phyloP scores from a whole-genome alignment of 1,140 invertebrate species.

The Drosophila sechellia region DNA sequence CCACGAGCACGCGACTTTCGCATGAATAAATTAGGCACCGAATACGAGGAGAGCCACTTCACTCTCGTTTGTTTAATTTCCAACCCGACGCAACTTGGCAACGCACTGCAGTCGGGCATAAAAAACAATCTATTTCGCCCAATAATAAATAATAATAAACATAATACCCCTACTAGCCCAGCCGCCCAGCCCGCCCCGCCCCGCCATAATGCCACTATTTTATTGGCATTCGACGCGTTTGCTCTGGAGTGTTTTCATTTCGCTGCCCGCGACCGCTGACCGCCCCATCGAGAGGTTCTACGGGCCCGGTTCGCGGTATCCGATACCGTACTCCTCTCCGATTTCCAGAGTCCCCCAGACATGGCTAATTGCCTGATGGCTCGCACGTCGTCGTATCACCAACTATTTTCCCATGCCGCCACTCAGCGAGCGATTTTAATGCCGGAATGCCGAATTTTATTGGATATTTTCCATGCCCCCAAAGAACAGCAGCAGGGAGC shows the following conservation, averaged over 20 bases:
- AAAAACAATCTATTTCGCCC: slow-evolving; percentile 59
- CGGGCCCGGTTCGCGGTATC: slow-evolving; percentile 14
- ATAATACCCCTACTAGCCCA: slow-evolving; percentile 30
- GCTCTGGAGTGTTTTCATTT: slow-evolving; percentile 27
- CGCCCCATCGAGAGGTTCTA: slow-evolving; percentile 31
- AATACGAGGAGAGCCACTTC: slow-evolving; percentile 40
- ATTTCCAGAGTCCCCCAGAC: slow-evolving; percentile 38
- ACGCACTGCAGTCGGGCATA: slow-evolving; percentile 30
- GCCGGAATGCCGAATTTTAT: slow-evolving; percentile 34
- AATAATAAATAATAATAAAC: slow-evolving; percentile 80
- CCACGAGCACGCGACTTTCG: slow-evolving; percentile 62
- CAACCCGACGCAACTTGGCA: slow-evolving; percentile 47
- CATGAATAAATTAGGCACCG: slow-evolving; percentile 66
- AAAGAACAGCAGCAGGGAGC: not conserved
- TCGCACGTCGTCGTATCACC: slow-evolving; percentile 47
- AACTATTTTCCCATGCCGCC: slow-evolving; percentile 21
- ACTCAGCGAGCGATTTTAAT: slow-evolving; percentile 19
- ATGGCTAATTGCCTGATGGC: slow-evolving; percentile 61
- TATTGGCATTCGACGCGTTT: slow-evolving; percentile 61
- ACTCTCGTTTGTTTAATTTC: slow-evolving; percentile 32
- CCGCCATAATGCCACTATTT: slow-evolving; percentile 41
- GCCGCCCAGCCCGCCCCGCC: not conserved
- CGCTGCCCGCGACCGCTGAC: slow-evolving; percentile 44
- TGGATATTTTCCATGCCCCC: slow-evolving; percentile 54
- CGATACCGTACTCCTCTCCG: slow-evolving; percentile 21